A percentile compares a stretch with the other conserved stretches of the same genome.
phyloP scores from a whole-genome alignment of 2,113 vertebrate species.

The Pachycephala philippinensis region DNA sequence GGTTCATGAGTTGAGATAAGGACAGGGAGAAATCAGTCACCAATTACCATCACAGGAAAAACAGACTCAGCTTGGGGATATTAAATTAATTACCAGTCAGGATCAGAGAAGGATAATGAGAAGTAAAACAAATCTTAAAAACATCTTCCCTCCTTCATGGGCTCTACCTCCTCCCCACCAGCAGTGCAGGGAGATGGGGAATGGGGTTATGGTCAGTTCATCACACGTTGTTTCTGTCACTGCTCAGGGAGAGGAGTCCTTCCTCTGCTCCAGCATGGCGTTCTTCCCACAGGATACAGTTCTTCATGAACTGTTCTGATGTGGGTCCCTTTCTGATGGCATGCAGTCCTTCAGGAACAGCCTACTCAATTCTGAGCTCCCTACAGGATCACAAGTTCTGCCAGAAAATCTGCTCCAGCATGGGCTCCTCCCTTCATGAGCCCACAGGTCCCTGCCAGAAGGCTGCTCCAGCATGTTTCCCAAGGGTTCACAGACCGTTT shows the following conservation, averaged over 20 bases:
- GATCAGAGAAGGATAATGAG: background rate
- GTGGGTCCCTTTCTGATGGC: background rate
- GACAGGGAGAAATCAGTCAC: background rate
- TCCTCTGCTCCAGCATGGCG: fast-evolving
- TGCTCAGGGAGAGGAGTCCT: background rate
- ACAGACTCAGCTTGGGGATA: background rate
- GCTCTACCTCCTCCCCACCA: background rate
- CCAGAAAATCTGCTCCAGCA: background rate
- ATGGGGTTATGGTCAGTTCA: background rate
- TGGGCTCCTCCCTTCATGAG: background rate
- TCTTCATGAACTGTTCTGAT: background rate
- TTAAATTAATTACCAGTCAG: background rate
- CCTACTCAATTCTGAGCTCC: background rate
- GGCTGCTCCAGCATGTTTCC: background rate
- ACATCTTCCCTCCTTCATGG: background rate
- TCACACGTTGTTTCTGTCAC: fast-evolving
- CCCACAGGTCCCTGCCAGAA: background rate
- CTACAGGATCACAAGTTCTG: background rate
- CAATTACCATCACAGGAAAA: fast-evolving
- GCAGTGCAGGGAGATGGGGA: background rate
- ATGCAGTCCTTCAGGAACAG: background rate
- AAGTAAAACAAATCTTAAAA: background rate
- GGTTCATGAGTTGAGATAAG: background rate
- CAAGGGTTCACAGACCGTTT: background rate
- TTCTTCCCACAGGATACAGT: background rate